These are phyloP conservation scores for Bradynema listronoti DNA, from an alignment of 1,140 invertebrate species.

Conservation along the genomic window DNA sequence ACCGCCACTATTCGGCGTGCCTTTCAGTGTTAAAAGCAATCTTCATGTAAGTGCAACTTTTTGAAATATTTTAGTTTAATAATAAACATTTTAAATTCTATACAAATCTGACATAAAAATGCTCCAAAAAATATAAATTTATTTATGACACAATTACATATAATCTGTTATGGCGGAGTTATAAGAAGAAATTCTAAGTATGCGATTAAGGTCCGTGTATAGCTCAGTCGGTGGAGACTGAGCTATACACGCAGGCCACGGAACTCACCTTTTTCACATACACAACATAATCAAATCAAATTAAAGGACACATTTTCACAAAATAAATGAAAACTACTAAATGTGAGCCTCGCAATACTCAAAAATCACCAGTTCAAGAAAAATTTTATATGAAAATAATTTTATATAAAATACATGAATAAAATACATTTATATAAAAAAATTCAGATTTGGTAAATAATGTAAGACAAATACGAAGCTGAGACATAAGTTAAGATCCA, in stretches of 20 bases:
- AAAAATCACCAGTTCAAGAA: no score
- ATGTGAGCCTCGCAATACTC: no score
- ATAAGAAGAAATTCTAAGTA: not conserved
- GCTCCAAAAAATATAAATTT: not conserved
- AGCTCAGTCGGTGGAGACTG: not conserved
- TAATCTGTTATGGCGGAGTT: not conserved
- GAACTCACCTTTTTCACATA: no score
- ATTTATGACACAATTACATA: not conserved
- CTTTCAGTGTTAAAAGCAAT: conserved; percentile 55
- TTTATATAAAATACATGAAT: no score
- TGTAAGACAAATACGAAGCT: no score
- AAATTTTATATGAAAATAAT: no score
- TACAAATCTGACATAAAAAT: conserved; percentile 10
- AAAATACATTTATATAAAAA: no score
- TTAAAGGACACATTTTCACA: not conserved
- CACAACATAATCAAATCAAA: no score
- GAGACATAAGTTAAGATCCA: no score
- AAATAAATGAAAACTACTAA: no score
- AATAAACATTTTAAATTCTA: conserved; percentile 1
- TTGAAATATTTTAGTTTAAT: not conserved
- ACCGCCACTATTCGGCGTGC: conserved; percentile 51
- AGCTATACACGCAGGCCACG: not conserved
- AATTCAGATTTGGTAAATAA: no score
- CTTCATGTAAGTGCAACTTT: conserved; percentile 42
- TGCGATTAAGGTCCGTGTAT: not conserved